phyloP scores from a whole-genome alignment of 1,140 invertebrate genomes.

The Globodera ellingtonae region DNA sequence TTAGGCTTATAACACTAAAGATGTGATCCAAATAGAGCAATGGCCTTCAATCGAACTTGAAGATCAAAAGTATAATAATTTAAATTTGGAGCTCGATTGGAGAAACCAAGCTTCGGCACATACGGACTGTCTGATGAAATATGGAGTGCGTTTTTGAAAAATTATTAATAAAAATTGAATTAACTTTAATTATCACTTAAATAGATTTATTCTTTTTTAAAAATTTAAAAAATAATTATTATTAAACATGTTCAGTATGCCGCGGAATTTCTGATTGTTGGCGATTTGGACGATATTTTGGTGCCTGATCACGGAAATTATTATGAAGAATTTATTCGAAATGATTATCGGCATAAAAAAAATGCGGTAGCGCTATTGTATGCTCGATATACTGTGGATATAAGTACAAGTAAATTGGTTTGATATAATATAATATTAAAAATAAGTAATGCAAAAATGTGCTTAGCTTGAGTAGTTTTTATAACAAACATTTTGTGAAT shows the following conservation, averaged over 20 bases:
- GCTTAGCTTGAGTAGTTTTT: too few species aligned
- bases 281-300: conserved; percentile 52
- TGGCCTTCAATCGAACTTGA: conserved; percentile 34
- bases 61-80: conserved; percentile 42
- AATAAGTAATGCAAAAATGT: background rate
- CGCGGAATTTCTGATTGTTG: conserved; percentile 34
- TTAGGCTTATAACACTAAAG: background rate
- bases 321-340: conserved; percentile 21
- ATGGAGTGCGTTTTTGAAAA: conserved; percentile 36
- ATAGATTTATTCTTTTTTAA: background rate
- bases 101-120: conserved; percentile 58
- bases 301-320: conserved; percentile 40
- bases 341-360: background rate
- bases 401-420: background rate
- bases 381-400: background rate
- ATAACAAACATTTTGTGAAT: too few species aligned
- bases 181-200: background rate
- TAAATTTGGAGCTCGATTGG: conserved; percentile 58
- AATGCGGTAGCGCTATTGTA: background rate
- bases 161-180: conserved; percentile 1
- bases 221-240: background rate
- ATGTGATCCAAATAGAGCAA: conserved; percentile 5
- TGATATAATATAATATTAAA: background rate
- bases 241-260: conserved; percentile 34
- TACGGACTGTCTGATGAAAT: conserved; percentile 57